Base-by-base conservation (phyloP, 1,140 invertebrate species). In the Linepithema humile region DNA sequence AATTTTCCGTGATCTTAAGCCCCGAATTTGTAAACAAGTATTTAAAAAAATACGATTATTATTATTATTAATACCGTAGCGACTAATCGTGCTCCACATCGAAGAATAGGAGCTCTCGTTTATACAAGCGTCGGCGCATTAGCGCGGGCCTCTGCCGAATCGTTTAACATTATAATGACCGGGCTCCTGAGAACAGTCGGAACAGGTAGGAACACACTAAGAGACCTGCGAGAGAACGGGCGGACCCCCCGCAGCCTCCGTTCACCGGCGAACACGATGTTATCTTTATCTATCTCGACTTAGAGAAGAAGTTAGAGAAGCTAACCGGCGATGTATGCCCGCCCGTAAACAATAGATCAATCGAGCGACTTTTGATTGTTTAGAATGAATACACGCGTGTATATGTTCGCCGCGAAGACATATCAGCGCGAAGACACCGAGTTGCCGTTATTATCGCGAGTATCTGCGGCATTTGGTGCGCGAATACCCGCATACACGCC, bases 161-260 rank as follows among this genome's bases (percentile, higher is more conserved):
- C 83, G 82, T 89, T 84, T 88, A 88, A 88, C 87, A 88, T 90
- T 88, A 78, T 88, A 88, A 89, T 83, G 86, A 85, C 82, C 82
- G 69, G 64, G 74, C 74, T 80, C 55, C 62, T 48, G 83, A 85
- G 85, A 87, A 85, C 78, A 88, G 50, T 84, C 87, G 83, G 80
- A 89, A 89, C 89, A 90, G 88, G 89, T 90, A 90, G 83, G 83
- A 89, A 89, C 80, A 82, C 83, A 86, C 84, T 40, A 40, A 9
- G 57, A 82, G 84, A 89, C 86, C 84, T 89, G 82, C 85, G 88
- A 83, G 85, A 83, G 86, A 85, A 57, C 73, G 59, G 43, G 53
- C 55, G 77, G 85, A 90, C 88, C 85, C 88, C 89, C 88, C 80
- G 88, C 77, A 70, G 77, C 17, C 73, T 78, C 73, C 80, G 84